Evolutionary conservation across 2,888 invertebrate species (phyloP).

Genomic region (Andrena fulva): DNA sequence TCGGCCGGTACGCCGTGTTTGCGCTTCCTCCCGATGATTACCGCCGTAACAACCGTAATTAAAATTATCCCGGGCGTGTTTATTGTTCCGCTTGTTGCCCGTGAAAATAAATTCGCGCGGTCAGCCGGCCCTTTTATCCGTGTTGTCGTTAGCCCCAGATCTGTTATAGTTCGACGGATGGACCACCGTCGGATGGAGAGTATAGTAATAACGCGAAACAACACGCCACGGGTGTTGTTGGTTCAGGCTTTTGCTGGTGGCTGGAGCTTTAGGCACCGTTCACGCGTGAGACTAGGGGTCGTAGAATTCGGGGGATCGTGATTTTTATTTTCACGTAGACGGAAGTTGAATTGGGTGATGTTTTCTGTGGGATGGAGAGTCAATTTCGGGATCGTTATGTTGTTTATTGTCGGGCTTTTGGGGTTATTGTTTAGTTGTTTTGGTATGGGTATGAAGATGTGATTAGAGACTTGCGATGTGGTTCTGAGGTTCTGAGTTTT

Average conservation of each 20-base stretch:
- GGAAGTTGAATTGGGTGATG: too few relatives aligned
- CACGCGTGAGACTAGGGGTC: conserved; percentile 26
- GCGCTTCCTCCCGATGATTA: conserved; percentile 18
- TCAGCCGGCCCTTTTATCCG: conserved; percentile 9
- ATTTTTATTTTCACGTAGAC: conserved; percentile 8
- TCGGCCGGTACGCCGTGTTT: conserved; percentile 8
- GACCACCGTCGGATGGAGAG: background rate
- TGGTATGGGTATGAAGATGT: too few relatives aligned
- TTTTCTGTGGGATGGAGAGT: too few relatives aligned
- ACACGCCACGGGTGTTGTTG: conserved; percentile 11
- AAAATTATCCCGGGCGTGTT: conserved; percentile 48
- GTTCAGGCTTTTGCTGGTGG: conserved; percentile 12
- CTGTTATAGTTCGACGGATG: conserved; percentile 8
- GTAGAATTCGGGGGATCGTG: conserved; percentile 1
- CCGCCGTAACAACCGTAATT: conserved; percentile 32
- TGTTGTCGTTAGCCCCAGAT: conserved; percentile 14
- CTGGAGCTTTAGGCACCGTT: conserved; percentile 24
- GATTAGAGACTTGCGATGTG: too few relatives aligned
- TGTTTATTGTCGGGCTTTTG: too few relatives aligned
- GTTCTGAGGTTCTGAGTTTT: too few relatives aligned
- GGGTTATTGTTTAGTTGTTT: too few relatives aligned
- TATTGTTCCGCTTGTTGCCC: conserved; percentile 22
- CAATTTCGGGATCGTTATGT: too few relatives aligned
- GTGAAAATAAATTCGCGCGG: conserved; percentile 31
- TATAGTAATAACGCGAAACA: conserved; percentile 24